Conservation (phyloP, 2,888 invertebrate species). For the Tanaodytes sp. region DNA sequence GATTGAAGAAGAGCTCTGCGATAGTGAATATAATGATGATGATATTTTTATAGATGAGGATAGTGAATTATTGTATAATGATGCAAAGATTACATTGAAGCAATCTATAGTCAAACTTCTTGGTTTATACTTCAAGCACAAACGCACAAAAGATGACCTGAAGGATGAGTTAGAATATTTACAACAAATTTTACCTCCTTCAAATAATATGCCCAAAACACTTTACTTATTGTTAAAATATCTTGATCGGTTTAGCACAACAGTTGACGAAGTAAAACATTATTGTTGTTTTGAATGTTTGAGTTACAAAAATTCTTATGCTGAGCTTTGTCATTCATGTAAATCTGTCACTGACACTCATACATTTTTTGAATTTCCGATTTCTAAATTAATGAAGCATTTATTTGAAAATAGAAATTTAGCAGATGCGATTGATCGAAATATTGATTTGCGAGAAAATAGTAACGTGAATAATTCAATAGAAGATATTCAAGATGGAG, state of each 20-base stretch:
- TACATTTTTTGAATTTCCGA: slow-evolving; percentile 15
- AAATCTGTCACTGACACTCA: too few relatives aligned
- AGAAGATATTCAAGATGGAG: slow-evolving; percentile 21
- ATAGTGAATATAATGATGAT: too few relatives aligned
- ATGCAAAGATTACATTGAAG: too few relatives aligned
- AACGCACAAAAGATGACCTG: slow-evolving; percentile 4
- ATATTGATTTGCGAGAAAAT: slow-evolving; percentile 5
- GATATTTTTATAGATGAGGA: too few relatives aligned
- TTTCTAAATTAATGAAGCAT: slow-evolving; percentile 17
- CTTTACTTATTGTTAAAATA: not conserved
- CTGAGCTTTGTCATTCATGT: too few relatives aligned
- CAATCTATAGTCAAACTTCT: too few relatives aligned
- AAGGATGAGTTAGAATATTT: not conserved
- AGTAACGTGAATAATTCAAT: not conserved
- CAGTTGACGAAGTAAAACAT: not conserved
- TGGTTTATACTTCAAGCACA: slow-evolving; percentile 4
- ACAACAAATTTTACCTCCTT: not conserved
- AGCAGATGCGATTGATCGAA: slow-evolving; percentile 17
- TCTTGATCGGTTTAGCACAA: not conserved
- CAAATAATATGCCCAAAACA: slow-evolving; percentile 14
- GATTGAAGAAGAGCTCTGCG: too few relatives aligned
- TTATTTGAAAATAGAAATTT: slow-evolving; percentile 19
- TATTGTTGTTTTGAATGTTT: slow-evolving; percentile 8
- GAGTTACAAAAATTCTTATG: slow-evolving; percentile 2
- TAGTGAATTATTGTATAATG: too few relatives aligned